Evolutionary conservation across 2,797 vertebrate genomes (phyloP), one percentile per base, ranked within the genome.

Genomic region (Rhyacichthys aspro): DNA sequence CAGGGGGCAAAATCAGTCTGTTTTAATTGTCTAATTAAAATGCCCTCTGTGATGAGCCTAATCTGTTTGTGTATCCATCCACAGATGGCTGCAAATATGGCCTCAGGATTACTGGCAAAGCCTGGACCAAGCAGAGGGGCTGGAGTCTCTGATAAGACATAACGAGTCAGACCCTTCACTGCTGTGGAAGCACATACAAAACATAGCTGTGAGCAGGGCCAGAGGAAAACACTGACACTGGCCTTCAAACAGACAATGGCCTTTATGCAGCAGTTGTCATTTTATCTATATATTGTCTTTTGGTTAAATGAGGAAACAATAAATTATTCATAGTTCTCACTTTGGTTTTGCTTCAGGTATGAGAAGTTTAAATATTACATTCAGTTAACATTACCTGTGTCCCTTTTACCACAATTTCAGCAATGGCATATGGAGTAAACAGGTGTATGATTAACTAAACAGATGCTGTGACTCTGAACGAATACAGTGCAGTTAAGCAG

Each of bases 51-150:
- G 57, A 74, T 62, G 66, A 80, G 70, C 38, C 70, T 76, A 72
- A 84, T 86, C 75, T 74, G 72, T 84, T 80, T 77, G 65, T 79
- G 38, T 75, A 72, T 88, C 74, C 81, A 68, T 79, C 68, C 12
- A 47, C 85, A 99, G 98, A 86, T 99, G 98, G 97, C 92, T 97
- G 72, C 94, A 97, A 89, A 97, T 96, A 94, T 99, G 98, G 98
- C 94, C 96, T 5, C 96, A 97, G 88, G 98, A 99, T 88, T 99
- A 98, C 76, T 99, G 98, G 98, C 96, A 98, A 89, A 95, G 96
- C 79, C 92, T 98, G 67, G 96, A 99, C 88, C 98, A 99, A 86
- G 96, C 94, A 2, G 95, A 97, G 84, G 97, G 96, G 41, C 93
- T 99, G 81, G 94, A 94, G 74, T 94, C 96, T 61, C 96, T 99